Evolutionary conservation across 1,140 invertebrate genomes (phyloP), one percentile per base, ranked within the genome.

Genomic region (Triops longicaudatus): DNA sequence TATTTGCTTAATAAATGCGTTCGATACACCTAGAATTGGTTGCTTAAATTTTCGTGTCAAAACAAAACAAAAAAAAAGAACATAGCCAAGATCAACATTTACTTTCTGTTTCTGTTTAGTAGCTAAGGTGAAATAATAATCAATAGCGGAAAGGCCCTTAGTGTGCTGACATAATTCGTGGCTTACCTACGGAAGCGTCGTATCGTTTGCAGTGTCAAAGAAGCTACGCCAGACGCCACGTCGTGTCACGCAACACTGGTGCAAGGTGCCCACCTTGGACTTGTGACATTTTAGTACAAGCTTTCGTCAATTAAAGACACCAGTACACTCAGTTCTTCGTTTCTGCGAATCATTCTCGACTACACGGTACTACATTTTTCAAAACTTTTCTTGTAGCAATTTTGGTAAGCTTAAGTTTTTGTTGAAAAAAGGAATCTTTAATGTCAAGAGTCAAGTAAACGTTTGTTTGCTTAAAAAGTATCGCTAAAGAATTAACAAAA

Each of bases 111-210:
- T 63, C 50, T 63, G 31, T 63, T 3, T 22, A 63, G 50, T 63
- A 63, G 22, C 50, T 63, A 63, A 17, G 50, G 50, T 22, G n/a
- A 22, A 63, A 63, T 22, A 63, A 17, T 14, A 63, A 63, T 63
- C 50, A 63, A 63, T 63, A 63, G 31, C 31, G 31, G 50, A 63
- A 63, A 63, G 50, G 50, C 50, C 50, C 6, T 22, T 63, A 12
- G 50, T 22, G 50, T n/a, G 50, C 50, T 63, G 50, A 63, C 50
- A 63, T 63, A 63, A 63, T 63, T 63, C 50, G 50, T 63, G 50
- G 50, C 50, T 63, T 63, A 63, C 50, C 50, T 22, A 6, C 22
- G 22, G 22, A 63, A n/a, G 50, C 50, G n/a, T n/a, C 22, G 22
- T 63, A 22, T 63, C 50, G n/a, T 22, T 63, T 63, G 50, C 50